Base-by-base conservation (phyloP, 2,888 invertebrate species). In the Amorpha juglandis region DNA sequence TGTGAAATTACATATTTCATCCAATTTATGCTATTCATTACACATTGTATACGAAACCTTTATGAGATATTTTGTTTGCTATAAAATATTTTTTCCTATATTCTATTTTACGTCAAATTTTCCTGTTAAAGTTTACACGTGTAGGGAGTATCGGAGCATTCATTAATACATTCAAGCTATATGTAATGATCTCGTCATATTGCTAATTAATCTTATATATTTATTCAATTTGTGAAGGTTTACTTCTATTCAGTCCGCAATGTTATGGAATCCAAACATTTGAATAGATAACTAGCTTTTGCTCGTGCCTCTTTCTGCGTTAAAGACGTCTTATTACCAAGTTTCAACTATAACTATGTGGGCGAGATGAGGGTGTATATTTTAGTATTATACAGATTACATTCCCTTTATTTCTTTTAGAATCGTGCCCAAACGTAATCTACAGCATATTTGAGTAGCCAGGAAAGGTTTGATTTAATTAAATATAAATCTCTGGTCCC, bases 401-500 rank as follows among this genome's bases (percentile, higher is more conserved):
- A 45, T 45, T 8, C 7, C 14, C 45, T 14, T 14, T 7, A 38
- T 38, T 14, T 9, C 9, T 19, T 19, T 50, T 50, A 16, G 19
- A 11, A 19, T 50, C 19, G 19, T 19, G 19, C 11, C 50, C 9
- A 16, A 16, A 16, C 8, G 35, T 35, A 16, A 38, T 35, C n/a
- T 35, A n/a, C 8, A 9, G 55, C 9, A 38, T 38, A 38, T 35
- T 11, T n/a, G 2, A 53, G 53, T 55, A 9, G n/a, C 8, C 16
- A 35, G 35, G 16, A 16, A n/a, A 35, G 35, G 35, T 38, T 35
- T 9, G 12, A 21, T 62, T 62, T 62, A 62, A 62, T 45, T 62
- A 47, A 42, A 62, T 38, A 35, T 21, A 14, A 47, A 27, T 62
- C 19, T 0, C 50, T 50, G 19, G 9, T 7, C n/a, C 14, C n/a